These are phyloP conservation scores for Turdus rufiventris DNA, from an alignment of 2,113 vertebrate genomes.

Conservation along the genomic window DNA sequence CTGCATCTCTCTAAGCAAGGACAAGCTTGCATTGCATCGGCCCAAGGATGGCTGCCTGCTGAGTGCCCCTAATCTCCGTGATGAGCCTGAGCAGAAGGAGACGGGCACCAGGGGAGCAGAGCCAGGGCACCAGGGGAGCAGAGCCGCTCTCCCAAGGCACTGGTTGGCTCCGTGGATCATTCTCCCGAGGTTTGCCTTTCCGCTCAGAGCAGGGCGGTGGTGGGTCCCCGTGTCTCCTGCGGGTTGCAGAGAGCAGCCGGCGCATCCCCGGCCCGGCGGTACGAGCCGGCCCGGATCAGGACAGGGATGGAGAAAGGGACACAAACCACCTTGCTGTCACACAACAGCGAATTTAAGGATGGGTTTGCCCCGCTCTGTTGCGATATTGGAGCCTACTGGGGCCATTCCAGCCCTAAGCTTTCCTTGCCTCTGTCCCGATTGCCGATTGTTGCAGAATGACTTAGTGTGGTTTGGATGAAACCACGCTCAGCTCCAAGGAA, in stretches of 20 bases:
- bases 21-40: background rate
- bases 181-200: background rate
- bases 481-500: background rate
- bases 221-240: background rate
- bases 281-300: too few relatives aligned
- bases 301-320: background rate
- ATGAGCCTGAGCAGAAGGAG: background rate
- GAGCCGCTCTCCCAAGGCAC: background rate
- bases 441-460: fast-evolving
- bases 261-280: background rate
- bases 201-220: background rate
- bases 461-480: background rate
- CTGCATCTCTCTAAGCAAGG: background rate
- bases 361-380: fast-evolving
- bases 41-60: background rate
- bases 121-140: fast-evolving
- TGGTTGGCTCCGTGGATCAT: background rate
- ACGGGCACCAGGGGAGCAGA: fast-evolving
- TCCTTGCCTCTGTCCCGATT: background rate
- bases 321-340: background rate
- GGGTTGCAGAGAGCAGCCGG: background rate
- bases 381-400: fast-evolving
- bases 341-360: background rate
- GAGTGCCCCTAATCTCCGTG: background rate
- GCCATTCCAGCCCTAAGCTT: fast-evolving